Evolutionary conservation across 2,888 invertebrate genomes (phyloP).

Genomic region (Drosophila mayaguana): DNA sequence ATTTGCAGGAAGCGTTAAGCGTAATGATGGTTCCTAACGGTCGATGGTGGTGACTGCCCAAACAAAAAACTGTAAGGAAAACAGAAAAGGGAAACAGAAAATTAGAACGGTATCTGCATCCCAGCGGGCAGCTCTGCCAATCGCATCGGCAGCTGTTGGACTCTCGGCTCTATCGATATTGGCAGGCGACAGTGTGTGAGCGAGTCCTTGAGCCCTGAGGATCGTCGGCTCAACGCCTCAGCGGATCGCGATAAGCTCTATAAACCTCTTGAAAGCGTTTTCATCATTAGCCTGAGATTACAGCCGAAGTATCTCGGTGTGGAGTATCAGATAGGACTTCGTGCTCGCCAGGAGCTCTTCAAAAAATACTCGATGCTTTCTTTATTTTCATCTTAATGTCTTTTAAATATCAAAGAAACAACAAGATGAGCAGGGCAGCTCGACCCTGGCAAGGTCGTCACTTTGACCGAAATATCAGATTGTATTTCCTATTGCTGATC

Average conservation of each 20-base stretch:
- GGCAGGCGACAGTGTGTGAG: conserved; percentile 73
- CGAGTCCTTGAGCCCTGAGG: conserved; percentile 60
- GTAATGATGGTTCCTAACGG: conserved; percentile 12
- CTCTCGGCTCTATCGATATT: conserved; percentile 62
- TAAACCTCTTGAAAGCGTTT: conserved; percentile 5
- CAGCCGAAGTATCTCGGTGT: not conserved
- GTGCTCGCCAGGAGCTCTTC: no score
- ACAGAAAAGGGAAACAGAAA: conserved; percentile 1
- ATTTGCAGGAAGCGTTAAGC: conserved; percentile 48
- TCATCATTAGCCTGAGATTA: not conserved
- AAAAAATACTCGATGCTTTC: not conserved
- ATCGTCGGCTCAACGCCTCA: conserved; percentile 10
- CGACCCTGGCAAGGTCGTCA: not conserved
- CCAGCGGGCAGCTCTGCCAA: conserved; percentile 42
- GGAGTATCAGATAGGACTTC: not conserved
- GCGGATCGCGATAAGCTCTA: conserved; percentile 34
- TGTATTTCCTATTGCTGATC: not conserved
- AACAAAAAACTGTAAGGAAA: not conserved
- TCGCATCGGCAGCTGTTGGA: conserved; percentile 37
- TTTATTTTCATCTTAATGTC: not conserved
- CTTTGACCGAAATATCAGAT: no score
- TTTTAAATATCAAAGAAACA: not conserved
- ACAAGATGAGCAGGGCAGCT: not conserved
- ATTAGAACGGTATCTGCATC: conserved; percentile 41
- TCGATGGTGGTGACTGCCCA: conserved; percentile 51